Evolutionary conservation across 2,113 vertebrate species (phyloP), one percentile per base, ranked within the genome.

Genomic region (Leptobrachium ailaonicum): DNA sequence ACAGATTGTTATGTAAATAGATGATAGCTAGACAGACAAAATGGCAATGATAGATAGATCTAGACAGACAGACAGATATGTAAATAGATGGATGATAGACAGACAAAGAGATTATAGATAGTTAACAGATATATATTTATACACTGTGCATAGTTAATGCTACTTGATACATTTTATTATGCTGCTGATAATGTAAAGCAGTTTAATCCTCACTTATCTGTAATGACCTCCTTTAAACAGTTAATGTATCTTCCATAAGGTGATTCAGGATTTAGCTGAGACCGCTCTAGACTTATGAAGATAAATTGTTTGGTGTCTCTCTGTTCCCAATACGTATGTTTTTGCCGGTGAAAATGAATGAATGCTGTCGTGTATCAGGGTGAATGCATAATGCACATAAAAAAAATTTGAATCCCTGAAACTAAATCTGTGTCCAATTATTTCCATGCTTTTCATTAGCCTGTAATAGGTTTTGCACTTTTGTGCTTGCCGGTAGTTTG

Each of bases 361-460:
- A 42, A 66, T 77, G 40, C 75, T 69, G 75, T 60, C 47, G 50
- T 77, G 67, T 68, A 68, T 77, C 66, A 77, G 75, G 20, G 0
- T 58, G 64, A 77, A 64, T 69, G 64, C 64, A 68, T 77, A 77
- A 77, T 77, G 53, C 42, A 69, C 47, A 54, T 12, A 44, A 50
- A 11, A 77, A 68, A 72, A 41, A 56, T 42, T n/a, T 66, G 47
- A 66, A 67, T 67, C 63, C 67, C 45, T 63, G 32, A 50, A 76
- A 12, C 75, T 68, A 76, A 64, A 47, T 76, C 43, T 76, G 47
- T 43, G 56, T 62, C 20, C 75, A 76, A 76, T 76, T 76, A 76
- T 76, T 76, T 76, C 75, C 62, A 68, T 69, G 66, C 75, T 76
- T 50, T 77, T 77, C 66, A 77, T 77, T 77, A 77, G 14, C 53